phyloP scores from a whole-genome alignment of 2,888 invertebrate species.

The Hoplodrina ambigua region DNA sequence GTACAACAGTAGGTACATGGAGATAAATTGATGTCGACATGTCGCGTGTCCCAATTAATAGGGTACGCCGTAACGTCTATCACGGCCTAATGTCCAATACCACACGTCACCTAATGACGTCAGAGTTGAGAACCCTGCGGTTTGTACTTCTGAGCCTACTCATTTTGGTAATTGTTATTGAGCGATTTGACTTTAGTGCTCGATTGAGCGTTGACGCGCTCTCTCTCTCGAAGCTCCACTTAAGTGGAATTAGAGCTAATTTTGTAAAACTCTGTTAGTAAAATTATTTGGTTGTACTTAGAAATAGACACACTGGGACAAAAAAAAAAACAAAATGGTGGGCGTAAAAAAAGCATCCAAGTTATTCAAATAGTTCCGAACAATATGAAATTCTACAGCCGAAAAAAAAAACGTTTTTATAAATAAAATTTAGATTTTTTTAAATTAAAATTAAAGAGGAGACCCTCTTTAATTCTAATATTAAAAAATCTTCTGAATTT shows the following conservation, averaged over 20 bases:
- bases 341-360: no score
- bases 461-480: no score
- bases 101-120: conserved; percentile 55
- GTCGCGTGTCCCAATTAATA: conserved; percentile 55
- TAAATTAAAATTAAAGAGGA: no score
- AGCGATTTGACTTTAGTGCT: conserved; percentile 31
- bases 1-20: conserved; percentile 34
- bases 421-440: no score
- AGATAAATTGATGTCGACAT: conserved; percentile 48
- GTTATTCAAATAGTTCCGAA: no score
- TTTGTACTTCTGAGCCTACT: conserved; percentile 48
- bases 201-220: conserved; percentile 16
- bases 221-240: background rate
- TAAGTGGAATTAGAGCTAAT: conserved; percentile 3
- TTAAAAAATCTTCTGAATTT: no score
- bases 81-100: conserved; percentile 53
- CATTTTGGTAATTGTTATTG: conserved; percentile 50
- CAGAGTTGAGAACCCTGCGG: conserved; percentile 40
- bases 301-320: background rate
- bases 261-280: background rate
- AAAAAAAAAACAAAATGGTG: background rate
- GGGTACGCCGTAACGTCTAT: conserved; percentile 49
- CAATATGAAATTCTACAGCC: no score
- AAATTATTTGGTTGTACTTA: background rate
- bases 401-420: no score